Evolutionary conservation across 2,797 vertebrate species (phyloP).

Genomic region (Emys orbicularis): DNA sequence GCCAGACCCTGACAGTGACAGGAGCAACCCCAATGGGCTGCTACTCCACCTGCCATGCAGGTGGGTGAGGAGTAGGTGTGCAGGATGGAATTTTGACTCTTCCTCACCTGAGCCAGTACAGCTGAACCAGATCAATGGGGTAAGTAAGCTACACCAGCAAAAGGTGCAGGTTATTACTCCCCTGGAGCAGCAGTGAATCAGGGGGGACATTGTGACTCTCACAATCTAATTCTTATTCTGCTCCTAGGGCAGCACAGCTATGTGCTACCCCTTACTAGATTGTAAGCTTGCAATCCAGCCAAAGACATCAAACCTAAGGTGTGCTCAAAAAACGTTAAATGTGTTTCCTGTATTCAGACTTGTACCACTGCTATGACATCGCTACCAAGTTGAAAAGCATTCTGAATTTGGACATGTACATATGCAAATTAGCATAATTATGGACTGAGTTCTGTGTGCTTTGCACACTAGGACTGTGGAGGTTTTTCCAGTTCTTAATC

Average conservation of each 20-base stretch:
- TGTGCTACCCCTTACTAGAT: not conserved
- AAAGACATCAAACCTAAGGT: not conserved
- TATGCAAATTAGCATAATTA: not conserved
- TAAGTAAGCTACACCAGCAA: not conserved
- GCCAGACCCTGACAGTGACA: accelerated
- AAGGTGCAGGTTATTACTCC: not conserved
- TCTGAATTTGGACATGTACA: not conserved
- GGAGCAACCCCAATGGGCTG: not conserved
- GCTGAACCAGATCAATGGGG: not conserved
- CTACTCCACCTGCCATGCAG: not conserved
- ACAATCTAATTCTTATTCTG: not conserved
- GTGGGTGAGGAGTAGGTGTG: not conserved
- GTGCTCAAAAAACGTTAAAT: not conserved
- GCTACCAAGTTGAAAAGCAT: not conserved
- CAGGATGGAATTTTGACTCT: not conserved
- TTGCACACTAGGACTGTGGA: not conserved
- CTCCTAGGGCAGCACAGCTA: not conserved
- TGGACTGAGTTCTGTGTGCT: not conserved
- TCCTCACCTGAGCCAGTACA: not conserved
- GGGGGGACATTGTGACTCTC: not conserved
- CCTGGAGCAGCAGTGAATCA: not conserved
- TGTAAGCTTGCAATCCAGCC: not conserved
- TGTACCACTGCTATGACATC: not conserved
- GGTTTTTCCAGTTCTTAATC: constrained; percentile 7
- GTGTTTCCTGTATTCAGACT: not conserved